These are phyloP conservation scores for Epinephelus lanceolatus DNA, from an alignment of 2,113 vertebrate genomes.

Conservation along the genomic window DNA sequence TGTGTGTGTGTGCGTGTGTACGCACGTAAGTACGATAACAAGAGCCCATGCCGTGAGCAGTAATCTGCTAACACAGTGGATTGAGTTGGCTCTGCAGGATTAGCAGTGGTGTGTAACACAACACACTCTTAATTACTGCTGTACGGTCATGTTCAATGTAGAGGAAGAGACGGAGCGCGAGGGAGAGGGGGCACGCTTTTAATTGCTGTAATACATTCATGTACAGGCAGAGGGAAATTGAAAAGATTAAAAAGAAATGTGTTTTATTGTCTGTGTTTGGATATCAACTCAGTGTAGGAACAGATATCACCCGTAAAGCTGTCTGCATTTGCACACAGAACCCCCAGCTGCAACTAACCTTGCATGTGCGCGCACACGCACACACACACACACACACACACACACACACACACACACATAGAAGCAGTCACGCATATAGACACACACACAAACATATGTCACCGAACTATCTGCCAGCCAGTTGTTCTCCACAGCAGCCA, in stretches of 20 bases:
- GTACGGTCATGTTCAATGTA: slow-evolving; percentile 57
- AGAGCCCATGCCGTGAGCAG: slow-evolving; percentile 66
- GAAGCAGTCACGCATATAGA: not conserved
- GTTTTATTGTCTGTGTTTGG: slow-evolving; percentile 33
- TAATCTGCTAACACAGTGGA: slow-evolving; percentile 76
- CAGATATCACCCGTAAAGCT: not conserved
- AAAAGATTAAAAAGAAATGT: slow-evolving; percentile 54
- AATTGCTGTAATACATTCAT: slow-evolving; percentile 54
- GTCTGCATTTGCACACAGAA: not conserved
- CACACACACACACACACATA: not conserved
- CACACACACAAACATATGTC: slow-evolving; percentile 20
- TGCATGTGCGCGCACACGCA: not conserved
- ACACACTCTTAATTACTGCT: slow-evolving; percentile 78
- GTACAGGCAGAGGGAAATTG: slow-evolving; percentile 28
- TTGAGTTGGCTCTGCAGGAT: slow-evolving; percentile 73
- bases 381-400: slow-evolving; percentile 1
- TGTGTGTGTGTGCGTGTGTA: slow-evolving; percentile 14
- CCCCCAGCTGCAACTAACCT: slow-evolving; percentile 7
- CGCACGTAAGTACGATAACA: slow-evolving; percentile 50
- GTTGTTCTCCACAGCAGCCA: slow-evolving; percentile 47
- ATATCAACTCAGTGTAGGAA: not conserved
- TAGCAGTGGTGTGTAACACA: slow-evolving; percentile 74
- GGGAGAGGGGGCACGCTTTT: slow-evolving; percentile 26
- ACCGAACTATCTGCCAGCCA: slow-evolving; percentile 36
- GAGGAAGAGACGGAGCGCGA: slow-evolving; percentile 31